Conservation (phyloP, 2,888 invertebrate genomes). For the Plemyria rubiginata region DNA sequence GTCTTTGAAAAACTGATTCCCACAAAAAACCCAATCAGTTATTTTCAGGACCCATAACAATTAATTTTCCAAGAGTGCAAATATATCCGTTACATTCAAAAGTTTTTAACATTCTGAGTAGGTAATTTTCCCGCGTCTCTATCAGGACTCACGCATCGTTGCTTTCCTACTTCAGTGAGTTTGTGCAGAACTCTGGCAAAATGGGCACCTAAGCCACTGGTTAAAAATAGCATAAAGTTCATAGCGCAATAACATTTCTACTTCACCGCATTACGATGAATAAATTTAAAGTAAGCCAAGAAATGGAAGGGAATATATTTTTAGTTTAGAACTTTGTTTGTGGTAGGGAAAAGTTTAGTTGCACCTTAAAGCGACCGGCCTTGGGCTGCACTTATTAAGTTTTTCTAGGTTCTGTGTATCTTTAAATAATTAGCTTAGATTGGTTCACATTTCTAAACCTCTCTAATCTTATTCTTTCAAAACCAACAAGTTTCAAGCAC, state of each 20-base stretch:
- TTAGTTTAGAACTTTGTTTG: background rate
- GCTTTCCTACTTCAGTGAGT: constrained; percentile 57
- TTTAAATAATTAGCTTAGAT: too few species aligned
- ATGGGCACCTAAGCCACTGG: constrained; percentile 41
- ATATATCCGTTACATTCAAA: constrained; percentile 1
- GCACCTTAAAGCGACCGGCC: too few species aligned
- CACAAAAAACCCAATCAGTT: too few species aligned
- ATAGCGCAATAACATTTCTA: constrained; percentile 44
- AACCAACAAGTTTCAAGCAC: constrained; percentile 22
- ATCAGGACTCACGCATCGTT: constrained; percentile 68
- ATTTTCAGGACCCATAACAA: background rate
- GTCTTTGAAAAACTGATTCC: too few species aligned
- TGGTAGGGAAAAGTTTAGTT: background rate
- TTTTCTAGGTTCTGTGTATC: too few species aligned
- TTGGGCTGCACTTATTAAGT: too few species aligned
- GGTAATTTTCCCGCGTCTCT: constrained; percentile 48
- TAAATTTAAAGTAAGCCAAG: constrained; percentile 32
- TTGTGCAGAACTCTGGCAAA: constrained; percentile 49
- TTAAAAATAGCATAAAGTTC: constrained; percentile 51
- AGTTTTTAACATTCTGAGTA: constrained; percentile 13
- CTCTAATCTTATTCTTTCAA: constrained; percentile 5
- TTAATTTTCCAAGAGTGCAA: constrained; percentile 6
- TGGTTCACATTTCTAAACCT: background rate
- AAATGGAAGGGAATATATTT: constrained; percentile 1
- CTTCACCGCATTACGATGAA: constrained; percentile 30